These are phyloP conservation scores for Mixornis gularis DNA, from an alignment of 2,113 vertebrate species.

Conservation along the genomic window DNA sequence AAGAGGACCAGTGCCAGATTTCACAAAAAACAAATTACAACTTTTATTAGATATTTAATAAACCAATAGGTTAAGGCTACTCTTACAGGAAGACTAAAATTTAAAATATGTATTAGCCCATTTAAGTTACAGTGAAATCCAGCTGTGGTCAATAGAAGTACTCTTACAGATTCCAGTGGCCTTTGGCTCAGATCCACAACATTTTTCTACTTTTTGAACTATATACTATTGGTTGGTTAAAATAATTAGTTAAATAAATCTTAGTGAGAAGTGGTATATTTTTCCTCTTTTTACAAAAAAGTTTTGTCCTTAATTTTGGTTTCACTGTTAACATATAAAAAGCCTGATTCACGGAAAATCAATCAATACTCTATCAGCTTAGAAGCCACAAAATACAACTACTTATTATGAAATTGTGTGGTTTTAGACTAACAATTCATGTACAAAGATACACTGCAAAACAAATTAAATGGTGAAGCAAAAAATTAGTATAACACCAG, in stretches of 20 bases:
- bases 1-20: not conserved
- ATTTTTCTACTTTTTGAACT: not conserved
- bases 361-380: not conserved
- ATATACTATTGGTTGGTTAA: not conserved
- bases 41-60: not conserved
- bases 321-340: not conserved
- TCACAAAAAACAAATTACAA: not conserved
- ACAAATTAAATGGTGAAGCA: not conserved
- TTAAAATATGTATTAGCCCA: not conserved
- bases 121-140: not conserved
- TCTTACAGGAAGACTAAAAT: not conserved
- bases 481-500: not conserved
- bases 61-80: not conserved
- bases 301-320: not conserved
- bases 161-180: not conserved
- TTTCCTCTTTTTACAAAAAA: not conserved
- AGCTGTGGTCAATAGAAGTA: not conserved
- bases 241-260: not conserved
- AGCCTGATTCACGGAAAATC: rapidly evolving
- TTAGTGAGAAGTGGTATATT: not conserved
- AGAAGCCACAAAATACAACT: not conserved
- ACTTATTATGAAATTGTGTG: not conserved
- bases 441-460: not conserved
- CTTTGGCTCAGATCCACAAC: not conserved
- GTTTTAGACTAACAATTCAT: not conserved